A percentile compares a stretch with the other conserved stretches of the same genome.
phyloP scores from a whole-genome alignment of 2,888 invertebrate species.

The Acanthosepion esculentum region DNA sequence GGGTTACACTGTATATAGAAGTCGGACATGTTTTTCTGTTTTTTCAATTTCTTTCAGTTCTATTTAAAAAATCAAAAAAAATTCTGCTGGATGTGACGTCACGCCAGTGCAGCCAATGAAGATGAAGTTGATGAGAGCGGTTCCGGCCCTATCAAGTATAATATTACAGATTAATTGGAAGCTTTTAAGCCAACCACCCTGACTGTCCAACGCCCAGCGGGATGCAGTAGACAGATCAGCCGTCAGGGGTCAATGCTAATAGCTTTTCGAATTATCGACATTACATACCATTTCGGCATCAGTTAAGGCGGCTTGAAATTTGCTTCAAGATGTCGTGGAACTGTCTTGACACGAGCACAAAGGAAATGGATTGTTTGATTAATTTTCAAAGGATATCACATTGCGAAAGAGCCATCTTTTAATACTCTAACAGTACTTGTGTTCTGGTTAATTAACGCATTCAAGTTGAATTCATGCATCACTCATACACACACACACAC shows the following conservation, averaged over 20 bases:
- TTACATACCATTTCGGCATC: not conserved
- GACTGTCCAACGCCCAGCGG: not conserved
- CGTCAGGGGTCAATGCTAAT: not conserved
- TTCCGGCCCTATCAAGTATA: not conserved
- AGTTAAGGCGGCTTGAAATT: not conserved
- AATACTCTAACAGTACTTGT: not conserved
- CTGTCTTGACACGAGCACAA: not conserved
- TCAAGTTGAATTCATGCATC: not conserved
- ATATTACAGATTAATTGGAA: not conserved
- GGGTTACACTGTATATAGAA: too few relatives aligned
- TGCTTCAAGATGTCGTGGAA: not conserved
- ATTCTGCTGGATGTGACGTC: not conserved
- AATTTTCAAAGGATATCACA: not conserved
- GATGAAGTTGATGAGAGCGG: not conserved
- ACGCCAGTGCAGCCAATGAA: not conserved
- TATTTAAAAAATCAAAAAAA: not conserved
- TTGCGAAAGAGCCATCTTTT: not conserved
- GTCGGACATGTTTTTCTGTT: not conserved
- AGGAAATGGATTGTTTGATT: not conserved
- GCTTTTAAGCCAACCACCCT: not conserved
- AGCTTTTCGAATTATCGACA: conserved; percentile 2
- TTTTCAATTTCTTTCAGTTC: not conserved
- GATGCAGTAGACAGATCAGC: not conserved
- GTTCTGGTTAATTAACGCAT: not conserved
- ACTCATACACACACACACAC: too few relatives aligned